Evolutionary conservation across 2,797 vertebrate genomes (phyloP).

Genomic region (Sardinella longiceps): DNA sequence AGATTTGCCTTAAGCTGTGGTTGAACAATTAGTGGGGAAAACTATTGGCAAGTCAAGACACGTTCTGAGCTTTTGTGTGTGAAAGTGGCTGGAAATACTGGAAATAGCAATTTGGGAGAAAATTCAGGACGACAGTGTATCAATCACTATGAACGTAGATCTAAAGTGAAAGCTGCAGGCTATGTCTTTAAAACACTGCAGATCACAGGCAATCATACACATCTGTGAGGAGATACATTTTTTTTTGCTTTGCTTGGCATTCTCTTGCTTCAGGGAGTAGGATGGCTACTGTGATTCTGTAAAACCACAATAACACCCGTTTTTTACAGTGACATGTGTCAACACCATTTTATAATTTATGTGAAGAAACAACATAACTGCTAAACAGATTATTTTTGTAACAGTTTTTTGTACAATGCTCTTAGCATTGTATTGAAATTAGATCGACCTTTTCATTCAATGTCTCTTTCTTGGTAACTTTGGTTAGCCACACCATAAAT

Average conservation of each 20-base stretch:
- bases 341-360: background rate
- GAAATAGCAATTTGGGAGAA: constrained; percentile 26
- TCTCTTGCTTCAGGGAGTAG: background rate
- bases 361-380: background rate
- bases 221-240: background rate
- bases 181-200: constrained; percentile 19
- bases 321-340: background rate
- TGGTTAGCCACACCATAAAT: background rate
- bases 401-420: background rate
- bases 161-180: constrained; percentile 31
- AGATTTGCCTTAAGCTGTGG: background rate
- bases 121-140: constrained; percentile 32
- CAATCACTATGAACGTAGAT: constrained; percentile 34
- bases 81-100: background rate
- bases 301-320: background rate
- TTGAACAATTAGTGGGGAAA: constrained; percentile 16
- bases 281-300: background rate
- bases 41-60: constrained; percentile 31
- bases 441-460: background rate
- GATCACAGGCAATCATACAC: constrained; percentile 4
- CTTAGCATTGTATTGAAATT: background rate
- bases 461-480: background rate
- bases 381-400: background rate
- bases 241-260: background rate
- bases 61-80: constrained; percentile 16